Evolutionary conservation across 2,113 vertebrate species (phyloP).

Genomic region (Phycodurus eques): DNA sequence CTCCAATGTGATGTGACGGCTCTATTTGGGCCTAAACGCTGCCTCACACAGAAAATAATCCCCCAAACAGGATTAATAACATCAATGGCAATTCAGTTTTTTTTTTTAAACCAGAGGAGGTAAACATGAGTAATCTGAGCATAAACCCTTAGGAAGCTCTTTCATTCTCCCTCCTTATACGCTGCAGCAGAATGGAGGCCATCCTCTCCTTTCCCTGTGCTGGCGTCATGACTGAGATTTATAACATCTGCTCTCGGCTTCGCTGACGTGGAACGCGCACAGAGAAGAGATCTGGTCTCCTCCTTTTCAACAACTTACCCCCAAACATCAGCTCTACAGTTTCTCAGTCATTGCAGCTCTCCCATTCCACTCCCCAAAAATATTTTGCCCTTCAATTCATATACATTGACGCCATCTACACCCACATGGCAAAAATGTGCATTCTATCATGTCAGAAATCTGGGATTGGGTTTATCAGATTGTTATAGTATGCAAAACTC

Average conservation of each 20-base stretch:
- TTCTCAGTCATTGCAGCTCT: constrained; percentile 23
- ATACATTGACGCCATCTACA: constrained; percentile 4
- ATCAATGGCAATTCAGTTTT: constrained; percentile 36
- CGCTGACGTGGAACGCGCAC: constrained; percentile 47
- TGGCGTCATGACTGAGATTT: constrained; percentile 24
- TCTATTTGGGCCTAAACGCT: constrained; percentile 26
- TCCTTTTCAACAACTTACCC: not conserved
- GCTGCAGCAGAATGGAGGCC: constrained; percentile 31
- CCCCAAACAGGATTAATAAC: constrained; percentile 40
- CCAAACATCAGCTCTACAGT: not conserved
- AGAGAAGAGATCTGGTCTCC: not conserved
- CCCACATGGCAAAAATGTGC: constrained; percentile 25
- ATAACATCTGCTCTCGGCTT: constrained; percentile 40
- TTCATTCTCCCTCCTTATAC: constrained; percentile 11
- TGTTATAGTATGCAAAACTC: not conserved
- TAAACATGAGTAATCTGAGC: constrained; percentile 51
- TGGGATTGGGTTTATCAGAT: not conserved
- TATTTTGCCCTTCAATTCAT: constrained; percentile 2
- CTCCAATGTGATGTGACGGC: constrained; percentile 22
- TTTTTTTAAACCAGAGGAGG: constrained; percentile 8
- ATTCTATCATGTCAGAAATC: constrained; percentile 6
- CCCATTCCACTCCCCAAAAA: constrained; percentile 19
- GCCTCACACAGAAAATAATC: constrained; percentile 39
- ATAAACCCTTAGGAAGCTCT: constrained; percentile 27
- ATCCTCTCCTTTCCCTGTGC: constrained; percentile 43